A percentile compares a stretch with the other conserved stretches of the same genome.
Conservation (phyloP, 2,797 vertebrate genomes). For the Podargus strigoides region DNA sequence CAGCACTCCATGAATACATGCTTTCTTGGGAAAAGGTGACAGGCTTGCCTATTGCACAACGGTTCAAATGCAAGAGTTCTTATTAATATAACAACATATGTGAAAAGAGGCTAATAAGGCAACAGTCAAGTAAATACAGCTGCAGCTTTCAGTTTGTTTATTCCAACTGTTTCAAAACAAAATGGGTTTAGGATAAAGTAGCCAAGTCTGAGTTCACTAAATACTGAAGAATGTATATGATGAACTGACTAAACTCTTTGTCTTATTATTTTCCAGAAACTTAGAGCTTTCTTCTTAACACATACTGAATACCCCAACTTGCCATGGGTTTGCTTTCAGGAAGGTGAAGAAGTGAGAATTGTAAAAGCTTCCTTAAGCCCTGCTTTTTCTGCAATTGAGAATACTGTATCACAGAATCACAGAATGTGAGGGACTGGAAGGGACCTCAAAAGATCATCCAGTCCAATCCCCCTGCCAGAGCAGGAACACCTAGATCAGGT, state of each 20-base stretch:
- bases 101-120: slow-evolving; percentile 17
- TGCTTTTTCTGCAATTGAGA: background rate
- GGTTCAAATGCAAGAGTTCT: background rate
- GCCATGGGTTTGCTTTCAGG: background rate
- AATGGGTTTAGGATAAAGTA: background rate
- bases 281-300: background rate
- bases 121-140: slow-evolving; percentile 46
- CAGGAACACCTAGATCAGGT: too few relatives aligned
- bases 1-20: background rate
- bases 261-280: background rate
- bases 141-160: slow-evolving; percentile 22
- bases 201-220: background rate
- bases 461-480: too few relatives aligned
- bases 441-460: too few relatives aligned
- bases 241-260: background rate
- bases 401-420: too few relatives aligned
- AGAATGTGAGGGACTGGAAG: too few relatives aligned
- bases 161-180: slow-evolving; percentile 18
- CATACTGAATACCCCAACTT: background rate
- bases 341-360: background rate
- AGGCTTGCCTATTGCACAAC: background rate
- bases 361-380: background rate
- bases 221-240: background rate
- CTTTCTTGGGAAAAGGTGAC: background rate
- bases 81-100: background rate